Conservation (phyloP, 1,140 invertebrate species). For the Nomia melanderi region DNA sequence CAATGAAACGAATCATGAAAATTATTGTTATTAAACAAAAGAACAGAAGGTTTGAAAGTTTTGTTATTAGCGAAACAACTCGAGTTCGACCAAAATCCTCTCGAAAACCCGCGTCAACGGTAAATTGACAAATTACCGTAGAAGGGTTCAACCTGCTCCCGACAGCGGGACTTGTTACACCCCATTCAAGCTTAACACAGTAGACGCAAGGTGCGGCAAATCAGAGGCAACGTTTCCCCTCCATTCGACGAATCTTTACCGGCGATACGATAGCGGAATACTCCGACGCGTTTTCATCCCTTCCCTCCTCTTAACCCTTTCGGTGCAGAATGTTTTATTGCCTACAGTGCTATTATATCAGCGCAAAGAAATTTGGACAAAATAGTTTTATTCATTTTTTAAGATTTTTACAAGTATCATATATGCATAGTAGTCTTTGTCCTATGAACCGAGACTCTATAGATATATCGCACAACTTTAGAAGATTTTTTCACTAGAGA, state of each 20-base stretch:
- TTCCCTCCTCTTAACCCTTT: too few relatives aligned
- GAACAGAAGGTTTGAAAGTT: background rate
- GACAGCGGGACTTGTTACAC: background rate
- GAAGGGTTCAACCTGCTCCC: conserved; percentile 7
- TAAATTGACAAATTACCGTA: conserved; percentile 1
- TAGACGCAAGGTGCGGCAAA: conserved; percentile 26
- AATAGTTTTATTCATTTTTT: too few relatives aligned
- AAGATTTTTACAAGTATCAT: too few relatives aligned
- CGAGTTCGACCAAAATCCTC: background rate
- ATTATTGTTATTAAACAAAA: too few relatives aligned
- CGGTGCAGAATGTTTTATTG: too few relatives aligned
- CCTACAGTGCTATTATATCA: too few relatives aligned
- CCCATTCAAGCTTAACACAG: conserved; percentile 9
- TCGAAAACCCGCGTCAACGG: background rate
- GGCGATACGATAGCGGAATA: background rate
- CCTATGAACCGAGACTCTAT: too few relatives aligned
- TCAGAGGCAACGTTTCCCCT: conserved; percentile 36
- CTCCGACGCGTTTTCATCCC: background rate
- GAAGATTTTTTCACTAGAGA: too few relatives aligned
- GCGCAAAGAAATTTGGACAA: too few relatives aligned
- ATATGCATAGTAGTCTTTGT: too few relatives aligned
- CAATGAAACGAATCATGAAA: too few relatives aligned
- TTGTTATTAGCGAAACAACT: background rate
- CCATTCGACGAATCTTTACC: background rate
- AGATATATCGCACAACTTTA: too few relatives aligned